phyloP scores from a whole-genome alignment of 2,888 invertebrate species.

The Hydrotaea diabolus region DNA sequence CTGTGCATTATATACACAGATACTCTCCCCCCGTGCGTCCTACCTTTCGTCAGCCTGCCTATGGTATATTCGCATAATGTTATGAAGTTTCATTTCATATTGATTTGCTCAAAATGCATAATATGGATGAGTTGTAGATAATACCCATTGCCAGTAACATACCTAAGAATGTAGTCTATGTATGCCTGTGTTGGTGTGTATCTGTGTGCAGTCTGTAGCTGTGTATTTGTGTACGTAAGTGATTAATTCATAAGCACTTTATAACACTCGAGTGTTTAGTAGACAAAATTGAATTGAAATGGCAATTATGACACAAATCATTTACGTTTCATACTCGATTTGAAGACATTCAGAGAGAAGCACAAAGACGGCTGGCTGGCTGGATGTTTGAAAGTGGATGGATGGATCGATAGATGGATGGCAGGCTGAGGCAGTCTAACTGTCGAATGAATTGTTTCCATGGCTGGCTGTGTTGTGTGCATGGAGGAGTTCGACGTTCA shows the following conservation, averaged over 20 bases:
- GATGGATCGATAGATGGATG: constrained; percentile 39
- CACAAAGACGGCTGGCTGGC: constrained; percentile 28
- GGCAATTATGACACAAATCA: constrained; percentile 67
- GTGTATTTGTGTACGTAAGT: constrained; percentile 51
- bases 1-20: not conserved
- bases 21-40: not conserved
- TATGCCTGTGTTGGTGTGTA: not conserved
- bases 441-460: constrained; percentile 22
- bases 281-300: constrained; percentile 64
- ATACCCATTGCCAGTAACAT: constrained; percentile 9
- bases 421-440: constrained; percentile 19
- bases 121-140: constrained; percentile 41
- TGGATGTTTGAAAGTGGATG: constrained; percentile 35
- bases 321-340: constrained; percentile 58
- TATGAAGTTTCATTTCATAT: constrained; percentile 62
- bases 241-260: constrained; percentile 67
- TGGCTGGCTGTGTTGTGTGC: constrained; percentile 18
- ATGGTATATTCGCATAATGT: constrained; percentile 50
- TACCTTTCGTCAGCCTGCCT: no score
- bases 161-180: not conserved
- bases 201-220: not conserved
- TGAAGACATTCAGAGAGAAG: constrained; percentile 29
- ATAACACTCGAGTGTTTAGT: constrained; percentile 67
- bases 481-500: constrained; percentile 11
- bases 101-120: constrained; percentile 58